Evolutionary conservation across 92 coral and sea anemone species (phyloP).

Genomic region (Metridium senile): DNA sequence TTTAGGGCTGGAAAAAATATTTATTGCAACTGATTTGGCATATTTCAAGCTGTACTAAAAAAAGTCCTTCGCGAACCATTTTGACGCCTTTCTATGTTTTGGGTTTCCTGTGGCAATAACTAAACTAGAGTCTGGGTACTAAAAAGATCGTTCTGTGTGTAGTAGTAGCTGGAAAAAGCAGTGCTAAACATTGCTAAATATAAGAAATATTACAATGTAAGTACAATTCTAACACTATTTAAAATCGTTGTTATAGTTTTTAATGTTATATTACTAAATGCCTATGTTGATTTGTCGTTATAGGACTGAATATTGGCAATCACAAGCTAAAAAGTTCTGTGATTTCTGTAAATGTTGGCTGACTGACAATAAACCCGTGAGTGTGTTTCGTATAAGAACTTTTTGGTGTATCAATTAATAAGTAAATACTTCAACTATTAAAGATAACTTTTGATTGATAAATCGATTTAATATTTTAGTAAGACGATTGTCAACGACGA

Average conservation of each 20-base stretch:
- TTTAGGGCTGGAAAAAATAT: too few relatives aligned
- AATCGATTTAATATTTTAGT: too few relatives aligned
- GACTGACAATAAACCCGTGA: slow-evolving; percentile 95
- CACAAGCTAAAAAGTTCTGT: slow-evolving; percentile 93
- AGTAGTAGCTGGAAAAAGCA: not conserved
- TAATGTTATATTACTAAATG: too few relatives aligned
- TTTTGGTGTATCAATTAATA: too few relatives aligned
- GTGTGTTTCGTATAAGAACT: not conserved
- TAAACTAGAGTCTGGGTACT: not conserved
- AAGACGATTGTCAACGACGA: too few relatives aligned
- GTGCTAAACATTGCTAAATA: too few relatives aligned
- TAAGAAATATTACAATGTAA: not conserved
- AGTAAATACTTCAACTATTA: too few relatives aligned
- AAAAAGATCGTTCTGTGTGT: not conserved
- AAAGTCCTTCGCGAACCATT: too few relatives aligned
- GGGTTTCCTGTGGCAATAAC: not conserved
- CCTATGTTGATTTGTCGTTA: slow-evolving; percentile 6
- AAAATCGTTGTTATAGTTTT: not conserved
- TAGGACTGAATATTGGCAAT: slow-evolving; percentile 97
- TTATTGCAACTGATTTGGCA: too few relatives aligned
- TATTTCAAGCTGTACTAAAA: too few relatives aligned
- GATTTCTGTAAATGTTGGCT: slow-evolving; percentile 99
- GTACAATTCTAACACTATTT: not conserved
- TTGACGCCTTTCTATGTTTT: too few relatives aligned
- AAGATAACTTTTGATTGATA: too few relatives aligned